phyloP scores from a whole-genome alignment of 2,113 vertebrate species.

The Perca schrenkii region DNA sequence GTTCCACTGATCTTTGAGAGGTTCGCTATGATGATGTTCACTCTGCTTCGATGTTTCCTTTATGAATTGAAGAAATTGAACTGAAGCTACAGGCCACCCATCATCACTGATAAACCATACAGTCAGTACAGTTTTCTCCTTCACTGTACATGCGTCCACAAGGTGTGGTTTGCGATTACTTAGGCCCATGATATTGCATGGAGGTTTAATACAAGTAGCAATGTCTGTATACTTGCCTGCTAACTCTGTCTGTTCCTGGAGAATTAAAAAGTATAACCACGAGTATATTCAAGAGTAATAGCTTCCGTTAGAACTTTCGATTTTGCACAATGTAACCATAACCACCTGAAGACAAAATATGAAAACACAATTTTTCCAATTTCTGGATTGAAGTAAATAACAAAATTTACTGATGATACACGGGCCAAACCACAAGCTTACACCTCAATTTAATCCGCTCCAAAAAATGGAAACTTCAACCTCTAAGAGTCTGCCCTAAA shows the following conservation, averaged over 20 bases:
- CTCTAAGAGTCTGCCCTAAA: too few relatives aligned
- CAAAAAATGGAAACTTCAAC: neutral
- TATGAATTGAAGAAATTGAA: neutral
- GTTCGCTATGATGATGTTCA: neutral
- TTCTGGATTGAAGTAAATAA: neutral
- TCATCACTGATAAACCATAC: neutral
- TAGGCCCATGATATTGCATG: neutral
- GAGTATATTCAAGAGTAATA: neutral
- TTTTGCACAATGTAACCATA: too few relatives aligned
- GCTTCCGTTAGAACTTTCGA: too few relatives aligned
- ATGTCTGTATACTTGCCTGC: neutral
- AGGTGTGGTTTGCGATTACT: neutral
- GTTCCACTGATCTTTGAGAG: neutral
- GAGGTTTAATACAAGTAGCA: neutral
- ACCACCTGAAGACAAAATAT: neutral
- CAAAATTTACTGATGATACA: neutral
- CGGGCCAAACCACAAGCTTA: too few relatives aligned
- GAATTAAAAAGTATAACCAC: neutral
- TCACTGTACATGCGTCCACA: neutral
- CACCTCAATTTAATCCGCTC: neutral
- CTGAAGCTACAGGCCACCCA: neutral
- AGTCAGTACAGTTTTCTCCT: neutral
- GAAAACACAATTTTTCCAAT: neutral
- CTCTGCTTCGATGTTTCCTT: neutral
- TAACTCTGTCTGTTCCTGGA: neutral